phyloP scores from a whole-genome alignment of 1,140 invertebrate genomes.

The Trachymyrmex cornetzi region DNA sequence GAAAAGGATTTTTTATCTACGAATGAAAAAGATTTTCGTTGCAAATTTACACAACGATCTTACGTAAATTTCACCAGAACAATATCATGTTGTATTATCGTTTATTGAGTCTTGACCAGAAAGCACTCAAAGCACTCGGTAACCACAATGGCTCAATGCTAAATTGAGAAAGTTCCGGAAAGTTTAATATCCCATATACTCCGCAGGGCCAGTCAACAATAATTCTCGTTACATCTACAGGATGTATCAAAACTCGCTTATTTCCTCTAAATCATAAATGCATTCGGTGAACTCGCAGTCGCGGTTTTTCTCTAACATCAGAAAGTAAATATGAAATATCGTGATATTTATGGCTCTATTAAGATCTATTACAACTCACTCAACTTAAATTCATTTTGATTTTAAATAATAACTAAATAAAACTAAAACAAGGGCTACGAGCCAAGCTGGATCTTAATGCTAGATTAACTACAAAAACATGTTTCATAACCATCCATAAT shows the following conservation, averaged over 20 bases:
- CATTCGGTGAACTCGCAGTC: not conserved
- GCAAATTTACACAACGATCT: not conserved
- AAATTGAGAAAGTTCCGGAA: conserved; percentile 57
- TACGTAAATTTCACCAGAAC: conserved; percentile 33
- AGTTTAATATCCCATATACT: conserved; percentile 49
- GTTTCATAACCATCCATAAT: too few relatives aligned
- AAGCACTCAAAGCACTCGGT: conserved; percentile 45
- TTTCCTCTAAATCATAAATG: conserved; percentile 11
- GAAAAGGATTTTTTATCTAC: not conserved
- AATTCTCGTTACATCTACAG: conserved; percentile 49
- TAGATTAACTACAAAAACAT: too few relatives aligned
- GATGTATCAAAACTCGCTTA: conserved; percentile 8
- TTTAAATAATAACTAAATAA: not conserved
- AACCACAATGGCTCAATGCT: conserved; percentile 40
- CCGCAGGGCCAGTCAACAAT: conserved; percentile 32
- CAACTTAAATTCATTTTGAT: not conserved
- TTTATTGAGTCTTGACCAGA: conserved; percentile 39
- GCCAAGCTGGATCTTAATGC: too few relatives aligned
- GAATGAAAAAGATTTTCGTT: not conserved
- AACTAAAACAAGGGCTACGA: too few relatives aligned
- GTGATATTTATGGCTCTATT: not conserved
- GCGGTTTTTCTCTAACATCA: not conserved
- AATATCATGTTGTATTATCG: conserved; percentile 30
- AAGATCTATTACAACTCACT: not conserved
- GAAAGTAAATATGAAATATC: conserved; percentile 8